phyloP scores from a whole-genome alignment of 2,797 vertebrate genomes.

The Etheostoma perlongum region DNA sequence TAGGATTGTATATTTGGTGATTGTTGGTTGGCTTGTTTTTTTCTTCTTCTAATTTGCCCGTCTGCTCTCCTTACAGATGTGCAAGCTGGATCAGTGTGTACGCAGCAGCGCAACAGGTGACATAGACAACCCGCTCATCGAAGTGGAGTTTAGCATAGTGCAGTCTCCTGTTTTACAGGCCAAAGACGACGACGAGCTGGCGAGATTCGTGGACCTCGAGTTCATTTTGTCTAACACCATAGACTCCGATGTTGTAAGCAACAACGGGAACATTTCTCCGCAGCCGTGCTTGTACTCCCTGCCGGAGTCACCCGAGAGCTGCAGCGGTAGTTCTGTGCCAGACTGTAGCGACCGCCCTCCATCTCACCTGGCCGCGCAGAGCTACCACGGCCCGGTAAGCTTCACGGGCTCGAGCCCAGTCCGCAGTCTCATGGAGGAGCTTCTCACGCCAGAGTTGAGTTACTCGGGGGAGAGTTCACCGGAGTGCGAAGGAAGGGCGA shows the following conservation, averaged over 20 bases:
- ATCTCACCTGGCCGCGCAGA: slow-evolving; percentile 67
- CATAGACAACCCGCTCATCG: slow-evolving; percentile 73
- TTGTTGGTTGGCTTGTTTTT: no score
- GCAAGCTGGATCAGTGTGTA: slow-evolving; percentile 65
- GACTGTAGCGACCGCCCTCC: slow-evolving; percentile 83
- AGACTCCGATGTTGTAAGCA: slow-evolving; percentile 63
- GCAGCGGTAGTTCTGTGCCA: slow-evolving; percentile 82
- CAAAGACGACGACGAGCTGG: slow-evolving; percentile 91
- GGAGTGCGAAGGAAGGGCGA: slow-evolving; percentile 69
- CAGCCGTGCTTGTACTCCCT: slow-evolving; percentile 83
- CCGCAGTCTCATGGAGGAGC: slow-evolving; percentile 90
- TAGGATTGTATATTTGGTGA: not conserved
- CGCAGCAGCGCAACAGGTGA: slow-evolving; percentile 49
- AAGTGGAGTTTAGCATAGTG: slow-evolving; percentile 85
- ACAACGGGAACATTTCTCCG: slow-evolving; percentile 47
- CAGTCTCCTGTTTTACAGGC: slow-evolving; percentile 70
- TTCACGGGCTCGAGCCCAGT: slow-evolving; percentile 77
- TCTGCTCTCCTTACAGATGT: slow-evolving; percentile 58
- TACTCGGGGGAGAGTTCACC: slow-evolving; percentile 70
- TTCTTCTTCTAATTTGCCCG: not conserved
- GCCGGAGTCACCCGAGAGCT: slow-evolving; percentile 93
- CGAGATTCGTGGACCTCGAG: slow-evolving; percentile 91
- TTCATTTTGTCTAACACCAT: slow-evolving; percentile 92
- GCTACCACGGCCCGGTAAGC: slow-evolving; percentile 55
- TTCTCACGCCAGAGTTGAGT: slow-evolving; percentile 86